These are phyloP conservation scores for Silurus glanis DNA, from an alignment of 2,113 vertebrate species.

Conservation along the genomic window DNA sequence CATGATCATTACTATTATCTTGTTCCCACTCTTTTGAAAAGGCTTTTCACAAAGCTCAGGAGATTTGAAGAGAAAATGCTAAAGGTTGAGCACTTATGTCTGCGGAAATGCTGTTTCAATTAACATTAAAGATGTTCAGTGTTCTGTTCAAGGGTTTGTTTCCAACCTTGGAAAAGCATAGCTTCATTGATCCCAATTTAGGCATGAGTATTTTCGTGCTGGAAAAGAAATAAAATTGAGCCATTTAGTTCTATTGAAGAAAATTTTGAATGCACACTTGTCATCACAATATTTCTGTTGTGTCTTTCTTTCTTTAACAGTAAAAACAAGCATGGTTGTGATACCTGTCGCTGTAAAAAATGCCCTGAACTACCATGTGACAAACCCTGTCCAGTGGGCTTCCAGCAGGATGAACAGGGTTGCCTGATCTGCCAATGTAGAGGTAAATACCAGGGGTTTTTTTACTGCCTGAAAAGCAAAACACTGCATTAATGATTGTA, in stretches of 20 bases:
- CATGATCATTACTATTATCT: neutral
- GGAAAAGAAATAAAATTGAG: neutral
- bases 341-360: conserved; percentile 87
- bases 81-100: neutral
- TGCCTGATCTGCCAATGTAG: conserved; percentile 84
- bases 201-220: neutral
- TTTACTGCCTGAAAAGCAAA: neutral
- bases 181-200: neutral
- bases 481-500: neutral
- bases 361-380: conserved; percentile 83
- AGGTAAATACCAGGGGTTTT: conserved; percentile 67
- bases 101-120: neutral
- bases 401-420: conserved; percentile 81
- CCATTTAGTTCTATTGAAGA: neutral
- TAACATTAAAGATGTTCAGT: neutral
- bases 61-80: neutral
- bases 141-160: neutral
- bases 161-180: neutral
- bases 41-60: neutral
- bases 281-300: neutral
- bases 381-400: conserved; percentile 82
- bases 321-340: conserved; percentile 90
- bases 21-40: neutral
- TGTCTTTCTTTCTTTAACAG: conserved; percentile 61
- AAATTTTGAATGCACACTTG: neutral